Percentiles rank a stretch among this genome's conserved stretches.
Evolutionary conservation across 2,113 vertebrate species (phyloP).

Genomic region (Catharus minimus): DNA sequence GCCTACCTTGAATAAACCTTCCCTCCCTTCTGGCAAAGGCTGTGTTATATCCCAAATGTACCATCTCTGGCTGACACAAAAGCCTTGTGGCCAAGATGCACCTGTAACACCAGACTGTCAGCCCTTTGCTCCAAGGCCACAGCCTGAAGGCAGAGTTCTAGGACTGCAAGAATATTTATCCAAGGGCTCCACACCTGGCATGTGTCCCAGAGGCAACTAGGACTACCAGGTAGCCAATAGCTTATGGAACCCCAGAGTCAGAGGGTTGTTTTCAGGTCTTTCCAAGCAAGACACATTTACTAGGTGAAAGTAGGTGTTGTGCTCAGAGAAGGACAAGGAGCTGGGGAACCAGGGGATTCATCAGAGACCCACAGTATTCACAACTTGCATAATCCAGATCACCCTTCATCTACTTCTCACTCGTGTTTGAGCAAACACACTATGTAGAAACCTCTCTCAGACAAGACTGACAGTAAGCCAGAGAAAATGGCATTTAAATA

Average conservation of each 20-base stretch:
- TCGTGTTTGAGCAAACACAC: neutral
- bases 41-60: neutral
- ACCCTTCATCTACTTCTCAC: neutral
- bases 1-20: neutral
- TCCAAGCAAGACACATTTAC: fast-evolving
- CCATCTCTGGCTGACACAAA: neutral
- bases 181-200: neutral
- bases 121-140: neutral
- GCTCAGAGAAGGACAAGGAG: neutral
- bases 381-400: neutral
- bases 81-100: neutral
- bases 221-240: neutral
- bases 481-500: neutral
- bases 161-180: neutral
- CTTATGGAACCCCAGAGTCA: neutral
- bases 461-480: neutral
- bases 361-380: neutral
- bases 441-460: neutral
- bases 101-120: neutral
- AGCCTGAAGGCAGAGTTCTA: neutral
- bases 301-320: neutral
- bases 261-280: neutral
- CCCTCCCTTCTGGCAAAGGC: neutral
- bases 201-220: neutral
- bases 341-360: neutral